phyloP scores from a whole-genome alignment of 2,797 vertebrate species.

The Poecilia gillii region DNA sequence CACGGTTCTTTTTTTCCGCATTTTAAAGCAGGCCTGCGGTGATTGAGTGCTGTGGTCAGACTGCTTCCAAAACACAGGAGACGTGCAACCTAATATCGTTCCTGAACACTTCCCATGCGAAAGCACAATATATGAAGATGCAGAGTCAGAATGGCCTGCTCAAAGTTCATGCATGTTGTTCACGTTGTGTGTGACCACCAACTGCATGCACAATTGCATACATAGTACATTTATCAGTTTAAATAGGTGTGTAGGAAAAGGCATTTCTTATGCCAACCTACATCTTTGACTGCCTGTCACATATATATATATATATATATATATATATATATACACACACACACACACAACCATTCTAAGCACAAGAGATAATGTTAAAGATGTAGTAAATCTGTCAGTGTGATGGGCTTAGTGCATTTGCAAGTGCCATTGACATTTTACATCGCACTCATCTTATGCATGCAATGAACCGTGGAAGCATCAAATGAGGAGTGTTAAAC shows the following conservation, averaged over 20 bases:
- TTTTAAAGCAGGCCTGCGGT: constrained; percentile 7
- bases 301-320: too few species aligned
- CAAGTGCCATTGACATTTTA: constrained; percentile 49
- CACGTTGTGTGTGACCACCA: not conserved
- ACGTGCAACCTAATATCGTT: not conserved
- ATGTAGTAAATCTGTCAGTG: constrained; percentile 25
- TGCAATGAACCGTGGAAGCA: constrained; percentile 59
- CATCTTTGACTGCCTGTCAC: not conserved
- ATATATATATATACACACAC: too few species aligned
- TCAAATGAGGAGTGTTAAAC: constrained; percentile 68
- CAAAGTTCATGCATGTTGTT: constrained; percentile 5
- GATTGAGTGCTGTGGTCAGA: constrained; percentile 11
- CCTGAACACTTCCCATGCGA: not conserved
- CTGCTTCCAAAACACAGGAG: constrained; percentile 13
- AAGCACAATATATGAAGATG: constrained; percentile 8
- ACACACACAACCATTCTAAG: not conserved
- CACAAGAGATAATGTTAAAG: constrained; percentile 18
- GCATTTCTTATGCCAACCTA: not conserved
- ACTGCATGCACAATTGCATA: not conserved
- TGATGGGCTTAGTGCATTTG: constrained; percentile 27
- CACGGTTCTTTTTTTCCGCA: constrained; percentile 6
- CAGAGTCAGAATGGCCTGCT: not conserved
- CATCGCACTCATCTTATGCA: constrained; percentile 56
- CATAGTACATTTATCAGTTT: not conserved
- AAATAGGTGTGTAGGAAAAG: not conserved